Evolutionary conservation across 2,888 invertebrate species (phyloP), one percentile per base, ranked within the genome.

Genomic region (Doris montereyensis): DNA sequence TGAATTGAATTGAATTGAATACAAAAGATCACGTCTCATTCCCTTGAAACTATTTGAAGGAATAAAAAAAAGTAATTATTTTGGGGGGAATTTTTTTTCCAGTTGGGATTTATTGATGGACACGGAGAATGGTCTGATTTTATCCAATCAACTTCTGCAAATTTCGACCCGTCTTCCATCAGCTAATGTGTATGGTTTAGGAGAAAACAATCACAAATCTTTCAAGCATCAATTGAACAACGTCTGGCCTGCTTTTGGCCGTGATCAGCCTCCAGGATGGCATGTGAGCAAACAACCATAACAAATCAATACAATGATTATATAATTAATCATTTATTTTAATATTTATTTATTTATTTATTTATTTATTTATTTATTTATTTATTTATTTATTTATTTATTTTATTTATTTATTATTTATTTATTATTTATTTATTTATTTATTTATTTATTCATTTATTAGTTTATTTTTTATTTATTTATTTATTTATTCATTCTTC

Each of bases 61-160:
- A n/a, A n/a, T n/a, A n/a, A n/a, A n/a, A n/a, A n/a, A n/a, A n/a
- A n/a, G n/a, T n/a, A n/a, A n/a, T 8, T 52, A 52, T 52, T 13
- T 52, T 52, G 8, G 52, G 13, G 52, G 13, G 10, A 8, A 52
- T 52, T 10, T 65, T 65, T 21, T 21, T 24, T 21, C 21, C 65
- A 78, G 78, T 26, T 78, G 52, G 65, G 78, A 78, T n/a, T 67
- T 65, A 13, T 21, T 34, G 24, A 70, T 21, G 70, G 68, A 0
- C 70, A 21, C n/a, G 3, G 1, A n/a, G 10, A 87, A 88, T 10
- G 92, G 92, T 0, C 87, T 93, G 26, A 88, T 90, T 0, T 91
- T 92, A 83, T 89, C 92, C 1, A 89, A 93, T 81, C 92, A 92
- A 85, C 93, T 90, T 82, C 85, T 93, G 1, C 92, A 92, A 84